Conservation (phyloP, 2,797 vertebrate genomes). For the Crax fasciolata region DNA sequence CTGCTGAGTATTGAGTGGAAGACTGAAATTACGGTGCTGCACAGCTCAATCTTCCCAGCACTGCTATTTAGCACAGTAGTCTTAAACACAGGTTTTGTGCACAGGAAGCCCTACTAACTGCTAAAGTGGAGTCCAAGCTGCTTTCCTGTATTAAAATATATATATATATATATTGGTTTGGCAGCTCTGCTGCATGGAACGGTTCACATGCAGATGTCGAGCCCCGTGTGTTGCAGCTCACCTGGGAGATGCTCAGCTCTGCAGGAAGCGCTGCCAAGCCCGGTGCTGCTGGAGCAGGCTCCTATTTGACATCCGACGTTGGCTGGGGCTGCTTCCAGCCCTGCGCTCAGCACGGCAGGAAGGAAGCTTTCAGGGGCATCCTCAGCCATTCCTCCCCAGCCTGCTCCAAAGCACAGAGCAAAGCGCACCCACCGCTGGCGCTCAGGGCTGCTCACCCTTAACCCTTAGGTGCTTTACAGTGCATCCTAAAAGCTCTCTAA, state of each 20-base stretch:
- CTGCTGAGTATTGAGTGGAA: background rate
- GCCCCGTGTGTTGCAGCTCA: background rate
- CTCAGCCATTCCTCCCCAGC: background rate
- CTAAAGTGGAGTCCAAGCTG: background rate
- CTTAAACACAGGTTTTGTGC: constrained; percentile 56
- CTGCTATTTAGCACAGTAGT: constrained; percentile 44
- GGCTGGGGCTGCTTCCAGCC: background rate
- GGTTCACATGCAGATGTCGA: background rate
- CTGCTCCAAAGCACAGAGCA: background rate
- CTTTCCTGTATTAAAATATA: background rate
- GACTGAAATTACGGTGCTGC: constrained; percentile 71
- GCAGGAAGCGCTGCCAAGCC: background rate
- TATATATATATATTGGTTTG: background rate
- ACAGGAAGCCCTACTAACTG: constrained; percentile 12
- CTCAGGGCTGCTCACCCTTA: background rate
- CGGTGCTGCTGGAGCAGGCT: background rate
- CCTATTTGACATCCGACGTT: background rate
- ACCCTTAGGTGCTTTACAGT: background rate
- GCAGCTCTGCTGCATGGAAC: background rate
- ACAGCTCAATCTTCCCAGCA: constrained; percentile 70
- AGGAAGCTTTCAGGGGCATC: constrained; percentile 21
- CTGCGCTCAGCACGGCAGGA: background rate
- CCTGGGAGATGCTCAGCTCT: background rate
- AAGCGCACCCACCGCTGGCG: background rate
- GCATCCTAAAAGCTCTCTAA: constrained; percentile 29